A percentile compares a stretch with the other conserved stretches of the same genome.
phyloP scores from a whole-genome alignment of 2,113 vertebrate species.

The Emydura subglobosa region DNA sequence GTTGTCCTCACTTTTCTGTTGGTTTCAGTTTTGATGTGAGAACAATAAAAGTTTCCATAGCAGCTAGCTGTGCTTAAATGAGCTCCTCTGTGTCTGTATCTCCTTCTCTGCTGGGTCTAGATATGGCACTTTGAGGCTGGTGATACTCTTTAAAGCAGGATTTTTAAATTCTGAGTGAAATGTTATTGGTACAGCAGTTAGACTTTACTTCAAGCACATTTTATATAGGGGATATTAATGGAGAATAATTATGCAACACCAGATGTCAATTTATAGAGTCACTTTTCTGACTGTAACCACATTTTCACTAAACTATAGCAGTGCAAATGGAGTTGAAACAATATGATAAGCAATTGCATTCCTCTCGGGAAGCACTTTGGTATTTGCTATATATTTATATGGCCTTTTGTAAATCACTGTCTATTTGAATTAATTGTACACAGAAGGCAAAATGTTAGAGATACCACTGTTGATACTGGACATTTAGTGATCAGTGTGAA shows the following conservation, averaged over 20 bases:
- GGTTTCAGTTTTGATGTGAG: not conserved
- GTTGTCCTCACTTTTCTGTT: not conserved
- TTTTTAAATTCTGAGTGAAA: not conserved
- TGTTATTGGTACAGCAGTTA: rapidly evolving
- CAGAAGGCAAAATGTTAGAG: not conserved
- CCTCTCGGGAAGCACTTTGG: not conserved
- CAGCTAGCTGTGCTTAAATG: not conserved
- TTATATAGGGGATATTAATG: not conserved
- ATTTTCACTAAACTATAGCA: not conserved
- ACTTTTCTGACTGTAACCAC: not conserved
- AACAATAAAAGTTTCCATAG: not conserved
- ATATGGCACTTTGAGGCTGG: not conserved
- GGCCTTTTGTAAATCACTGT: not conserved
- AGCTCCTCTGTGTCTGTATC: not conserved
- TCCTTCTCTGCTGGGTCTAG: not conserved
- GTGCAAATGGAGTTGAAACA: not conserved
- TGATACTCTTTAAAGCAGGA: not conserved
- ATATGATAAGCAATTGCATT: not conserved
- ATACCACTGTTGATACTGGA: not conserved
- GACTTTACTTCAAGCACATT: not conserved
- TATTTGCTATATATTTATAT: not conserved
- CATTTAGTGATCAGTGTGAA: too few relatives aligned
- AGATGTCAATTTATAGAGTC: not conserved
- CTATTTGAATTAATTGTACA: not conserved
- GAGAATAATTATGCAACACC: not conserved